These are phyloP conservation scores for Drosophila atripex DNA, from an alignment of 2,888 invertebrate genomes.

Conservation along the genomic window DNA sequence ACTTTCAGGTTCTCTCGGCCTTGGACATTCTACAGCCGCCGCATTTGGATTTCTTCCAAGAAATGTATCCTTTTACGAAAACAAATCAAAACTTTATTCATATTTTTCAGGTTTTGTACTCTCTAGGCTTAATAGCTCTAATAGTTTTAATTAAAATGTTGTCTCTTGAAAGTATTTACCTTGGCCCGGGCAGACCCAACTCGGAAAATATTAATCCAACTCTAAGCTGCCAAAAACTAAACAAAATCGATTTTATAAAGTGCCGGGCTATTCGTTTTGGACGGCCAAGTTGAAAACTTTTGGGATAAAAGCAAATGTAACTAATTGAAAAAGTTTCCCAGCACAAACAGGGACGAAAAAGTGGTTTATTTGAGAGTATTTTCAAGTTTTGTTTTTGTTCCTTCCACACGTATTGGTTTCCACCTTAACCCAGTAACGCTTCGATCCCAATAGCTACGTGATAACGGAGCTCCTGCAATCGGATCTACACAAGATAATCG, in stretches of 20 bases:
- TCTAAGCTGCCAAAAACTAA: conserved; percentile 16
- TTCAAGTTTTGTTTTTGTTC: conserved; percentile 12
- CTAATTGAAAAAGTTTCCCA: conserved; percentile 72
- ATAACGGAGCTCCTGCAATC: conserved; percentile 99
- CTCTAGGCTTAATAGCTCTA: not conserved
- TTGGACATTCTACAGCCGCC: conserved; percentile 99
- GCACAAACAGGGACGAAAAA: conserved; percentile 46
- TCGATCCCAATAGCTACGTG: conserved; percentile 91
- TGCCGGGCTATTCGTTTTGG: conserved; percentile 30
- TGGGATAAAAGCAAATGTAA: conserved; percentile 42
- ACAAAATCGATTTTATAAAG: conserved; percentile 27
- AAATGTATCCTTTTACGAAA: conserved; percentile 96
- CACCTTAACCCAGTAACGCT: conserved; percentile 45
- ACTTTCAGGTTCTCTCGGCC: conserved; percentile 95
- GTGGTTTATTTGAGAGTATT: not conserved
- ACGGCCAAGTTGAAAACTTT: conserved; percentile 32
- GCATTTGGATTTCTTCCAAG: conserved; percentile 99
- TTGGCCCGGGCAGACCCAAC: not conserved
- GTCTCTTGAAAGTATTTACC: too few species aligned
- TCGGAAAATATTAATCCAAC: conserved; percentile 10
- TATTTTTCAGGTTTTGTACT: not conserved
- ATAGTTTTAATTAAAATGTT: not conserved
- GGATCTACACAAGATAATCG: conserved; percentile 99
- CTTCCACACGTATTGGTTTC: conserved; percentile 38
- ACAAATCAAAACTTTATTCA: not conserved